Conservation (phyloP, 2,888 invertebrate species). For the Amblyteles armatorius region DNA sequence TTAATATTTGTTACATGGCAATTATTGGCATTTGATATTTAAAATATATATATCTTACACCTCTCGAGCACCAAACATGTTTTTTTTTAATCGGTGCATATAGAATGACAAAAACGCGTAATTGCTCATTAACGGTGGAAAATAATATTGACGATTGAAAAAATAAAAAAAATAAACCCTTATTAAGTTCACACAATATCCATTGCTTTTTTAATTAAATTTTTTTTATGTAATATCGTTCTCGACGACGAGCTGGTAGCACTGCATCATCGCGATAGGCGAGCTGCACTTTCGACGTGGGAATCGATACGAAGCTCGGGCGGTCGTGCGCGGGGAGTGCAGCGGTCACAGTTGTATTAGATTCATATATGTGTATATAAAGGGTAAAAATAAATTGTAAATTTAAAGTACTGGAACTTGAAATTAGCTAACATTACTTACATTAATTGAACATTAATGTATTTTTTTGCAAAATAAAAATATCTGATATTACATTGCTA, state of each 20-base stretch:
- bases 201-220: not conserved
- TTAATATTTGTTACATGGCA: no score
- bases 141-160: not conserved
- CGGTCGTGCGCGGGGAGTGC: not conserved
- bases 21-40: no score
- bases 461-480: no score
- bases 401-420: no score
- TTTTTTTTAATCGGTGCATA: not conserved
- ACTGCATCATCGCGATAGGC: conserved; percentile 45
- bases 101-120: not conserved
- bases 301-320: conserved; percentile 57
- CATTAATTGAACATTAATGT: no score
- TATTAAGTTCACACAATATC: not conserved
- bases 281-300: conserved; percentile 41
- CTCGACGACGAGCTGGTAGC: not conserved
- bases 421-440: no score
- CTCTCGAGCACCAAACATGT: no score
- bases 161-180: not conserved
- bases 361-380: not conserved
- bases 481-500: no score
- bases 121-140: not conserved
- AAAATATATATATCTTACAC: no score
- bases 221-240: conserved; percentile 17
- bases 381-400: no score
- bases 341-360: conserved; percentile 24